phyloP scores from a whole-genome alignment of 2,888 invertebrate species.

The Stratiomys singularior region DNA sequence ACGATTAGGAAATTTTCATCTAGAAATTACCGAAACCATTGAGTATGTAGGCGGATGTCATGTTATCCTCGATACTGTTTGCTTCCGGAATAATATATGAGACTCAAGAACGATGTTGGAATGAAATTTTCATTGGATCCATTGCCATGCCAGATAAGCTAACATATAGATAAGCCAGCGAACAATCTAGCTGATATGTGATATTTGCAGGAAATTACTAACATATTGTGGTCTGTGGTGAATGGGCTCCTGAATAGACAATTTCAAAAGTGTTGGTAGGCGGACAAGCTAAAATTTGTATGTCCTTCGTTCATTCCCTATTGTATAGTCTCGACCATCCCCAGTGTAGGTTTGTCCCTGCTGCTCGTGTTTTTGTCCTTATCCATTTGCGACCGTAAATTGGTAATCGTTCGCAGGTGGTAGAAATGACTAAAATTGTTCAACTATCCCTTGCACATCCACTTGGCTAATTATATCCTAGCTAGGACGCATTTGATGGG shows the following conservation, averaged over 20 bases:
- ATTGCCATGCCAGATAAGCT: conserved; percentile 15
- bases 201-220: conserved; percentile 49
- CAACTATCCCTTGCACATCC: conserved; percentile 1
- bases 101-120: conserved; percentile 44
- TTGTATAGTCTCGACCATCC: too few relatives aligned
- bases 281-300: too few relatives aligned
- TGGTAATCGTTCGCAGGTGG: conserved; percentile 40
- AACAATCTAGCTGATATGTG: background rate
- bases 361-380: background rate
- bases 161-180: conserved; percentile 2
- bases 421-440: conserved; percentile 31
- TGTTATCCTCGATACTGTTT: conserved; percentile 38
- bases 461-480: conserved; percentile 35
- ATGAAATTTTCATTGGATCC: conserved; percentile 47
- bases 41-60: conserved; percentile 34
- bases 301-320: too few relatives aligned
- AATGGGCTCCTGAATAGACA: conserved; percentile 29
- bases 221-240: conserved; percentile 43
- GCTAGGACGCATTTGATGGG: conserved; percentile 31
- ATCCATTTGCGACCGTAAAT: conserved; percentile 3
- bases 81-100: conserved; percentile 49
- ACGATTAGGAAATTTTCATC: conserved; percentile 36
- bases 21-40: background rate
- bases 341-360: background rate
- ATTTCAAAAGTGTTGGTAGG: background rate